Percentiles rank a stretch among this genome's conserved stretches.
phyloP scores from a whole-genome alignment of 2,797 vertebrate genomes.

The Gouania willdenowi region DNA sequence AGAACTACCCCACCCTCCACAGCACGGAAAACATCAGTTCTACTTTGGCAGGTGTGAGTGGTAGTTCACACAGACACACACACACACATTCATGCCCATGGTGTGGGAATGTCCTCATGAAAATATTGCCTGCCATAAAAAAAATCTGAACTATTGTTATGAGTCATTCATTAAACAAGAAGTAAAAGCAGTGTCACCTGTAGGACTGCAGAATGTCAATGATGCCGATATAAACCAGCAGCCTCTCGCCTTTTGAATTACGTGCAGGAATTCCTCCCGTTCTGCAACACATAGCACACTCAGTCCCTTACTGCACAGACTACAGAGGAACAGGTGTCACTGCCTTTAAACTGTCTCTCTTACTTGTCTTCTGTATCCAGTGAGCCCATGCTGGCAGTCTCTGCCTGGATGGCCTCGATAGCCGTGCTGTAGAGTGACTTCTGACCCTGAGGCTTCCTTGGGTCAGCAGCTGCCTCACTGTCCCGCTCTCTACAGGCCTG shows the following conservation, averaged over 20 bases:
- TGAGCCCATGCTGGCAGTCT: slow-evolving; percentile 85
- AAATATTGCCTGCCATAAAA: too few relatives aligned
- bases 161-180: too few relatives aligned
- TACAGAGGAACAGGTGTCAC: too few relatives aligned
- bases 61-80: too few relatives aligned
- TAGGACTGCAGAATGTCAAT: slow-evolving; percentile 97
- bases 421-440: slow-evolving; percentile 94
- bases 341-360: too few relatives aligned
- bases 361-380: slow-evolving; percentile 92
- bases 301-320: background rate
- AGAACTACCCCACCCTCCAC: too few relatives aligned
- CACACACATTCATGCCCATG: too few relatives aligned
- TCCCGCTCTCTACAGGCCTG: slow-evolving; percentile 80
- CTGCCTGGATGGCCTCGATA: slow-evolving; percentile 96
- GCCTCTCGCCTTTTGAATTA: slow-evolving; percentile 84
- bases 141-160: too few relatives aligned
- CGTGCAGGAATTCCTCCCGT: slow-evolving; percentile 94
- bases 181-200: slow-evolving; percentile 78
- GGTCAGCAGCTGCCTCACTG: slow-evolving; percentile 67
- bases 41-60: too few relatives aligned
- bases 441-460: slow-evolving; percentile 81
- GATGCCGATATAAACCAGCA: slow-evolving; percentile 92
- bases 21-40: too few relatives aligned
- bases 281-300: slow-evolving; percentile 56
- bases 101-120: too few relatives aligned